Conservation (phyloP, 2,888 invertebrate species). For the Tortricodes alternella region DNA sequence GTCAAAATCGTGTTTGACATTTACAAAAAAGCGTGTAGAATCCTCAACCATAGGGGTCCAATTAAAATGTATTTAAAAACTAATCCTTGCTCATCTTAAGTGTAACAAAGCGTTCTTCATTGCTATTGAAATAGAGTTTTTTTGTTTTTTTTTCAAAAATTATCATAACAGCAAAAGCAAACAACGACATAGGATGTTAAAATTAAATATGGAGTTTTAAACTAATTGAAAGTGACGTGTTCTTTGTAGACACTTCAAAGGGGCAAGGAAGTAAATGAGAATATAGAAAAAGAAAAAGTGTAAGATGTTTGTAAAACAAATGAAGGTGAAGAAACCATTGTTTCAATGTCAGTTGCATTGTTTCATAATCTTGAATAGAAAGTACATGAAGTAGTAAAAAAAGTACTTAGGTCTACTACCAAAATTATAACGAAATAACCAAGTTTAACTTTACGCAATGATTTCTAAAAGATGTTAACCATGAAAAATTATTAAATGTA, state of each 20-base stretch:
- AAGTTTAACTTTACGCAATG: too few relatives aligned
- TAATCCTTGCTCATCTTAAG: constrained; percentile 51
- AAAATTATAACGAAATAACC: not conserved
- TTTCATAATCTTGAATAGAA: too few relatives aligned
- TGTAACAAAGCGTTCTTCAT: constrained; percentile 31
- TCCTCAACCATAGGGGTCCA: constrained; percentile 52
- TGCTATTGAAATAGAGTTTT: constrained; percentile 26
- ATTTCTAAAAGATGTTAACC: too few relatives aligned
- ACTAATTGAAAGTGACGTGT: constrained; percentile 60
- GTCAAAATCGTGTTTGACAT: constrained; percentile 46
- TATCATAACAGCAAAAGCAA: constrained; percentile 36
- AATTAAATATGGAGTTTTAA: constrained; percentile 45
- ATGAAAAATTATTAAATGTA: too few relatives aligned
- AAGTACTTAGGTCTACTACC: not conserved
- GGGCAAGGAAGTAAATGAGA: constrained; percentile 47
- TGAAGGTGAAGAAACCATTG: not conserved
- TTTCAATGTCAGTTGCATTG: not conserved
- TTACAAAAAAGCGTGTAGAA: constrained; percentile 34
- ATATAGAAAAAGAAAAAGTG: constrained; percentile 40
- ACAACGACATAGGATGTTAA: constrained; percentile 46
- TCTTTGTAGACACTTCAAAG: constrained; percentile 51
- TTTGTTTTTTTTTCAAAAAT: constrained; percentile 36
- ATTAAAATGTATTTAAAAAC: constrained; percentile 69
- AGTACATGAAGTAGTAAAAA: too few relatives aligned
- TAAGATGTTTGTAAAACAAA: not conserved